Conservation (phyloP, 2,888 invertebrate species). For the Brenthis daphne region DNA sequence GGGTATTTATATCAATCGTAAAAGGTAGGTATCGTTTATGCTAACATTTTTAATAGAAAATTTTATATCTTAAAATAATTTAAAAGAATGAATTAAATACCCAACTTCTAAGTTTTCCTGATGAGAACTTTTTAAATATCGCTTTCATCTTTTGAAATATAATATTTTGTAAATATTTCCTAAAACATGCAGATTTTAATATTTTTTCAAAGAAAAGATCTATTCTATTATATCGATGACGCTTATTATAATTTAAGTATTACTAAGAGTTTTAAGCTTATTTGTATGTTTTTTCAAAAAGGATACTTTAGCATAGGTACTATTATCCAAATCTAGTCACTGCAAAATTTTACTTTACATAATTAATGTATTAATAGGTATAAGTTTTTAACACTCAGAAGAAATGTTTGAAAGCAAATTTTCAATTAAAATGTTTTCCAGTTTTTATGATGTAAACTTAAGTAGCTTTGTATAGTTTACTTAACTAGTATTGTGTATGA, state of each 20-base stretch:
- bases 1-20: too few species aligned
- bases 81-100: neutral
- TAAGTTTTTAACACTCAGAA: neutral
- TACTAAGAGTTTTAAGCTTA: neutral
- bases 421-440: too few species aligned
- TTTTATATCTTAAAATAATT: neutral
- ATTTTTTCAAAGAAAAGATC: slow-evolving; percentile 1
- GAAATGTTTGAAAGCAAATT: too few species aligned
- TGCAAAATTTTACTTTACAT: neutral
- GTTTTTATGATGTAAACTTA: too few species aligned
- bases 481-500: too few species aligned
- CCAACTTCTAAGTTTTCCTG: slow-evolving; percentile 7
- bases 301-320: neutral
- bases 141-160: too few species aligned
- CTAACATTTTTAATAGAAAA: too few species aligned
- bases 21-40: too few species aligned
- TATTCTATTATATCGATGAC: slow-evolving; percentile 9
- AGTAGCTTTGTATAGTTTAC: too few species aligned
- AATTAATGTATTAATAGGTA: neutral
- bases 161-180: too few species aligned
- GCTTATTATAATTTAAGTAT: slow-evolving; percentile 9
- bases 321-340: slow-evolving; percentile 1
- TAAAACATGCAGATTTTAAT: neutral
- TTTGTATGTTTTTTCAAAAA: neutral
- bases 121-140: neutral